Evolutionary conservation across 2,797 vertebrate species (phyloP).

Genomic region (Liasis olivaceus): DNA sequence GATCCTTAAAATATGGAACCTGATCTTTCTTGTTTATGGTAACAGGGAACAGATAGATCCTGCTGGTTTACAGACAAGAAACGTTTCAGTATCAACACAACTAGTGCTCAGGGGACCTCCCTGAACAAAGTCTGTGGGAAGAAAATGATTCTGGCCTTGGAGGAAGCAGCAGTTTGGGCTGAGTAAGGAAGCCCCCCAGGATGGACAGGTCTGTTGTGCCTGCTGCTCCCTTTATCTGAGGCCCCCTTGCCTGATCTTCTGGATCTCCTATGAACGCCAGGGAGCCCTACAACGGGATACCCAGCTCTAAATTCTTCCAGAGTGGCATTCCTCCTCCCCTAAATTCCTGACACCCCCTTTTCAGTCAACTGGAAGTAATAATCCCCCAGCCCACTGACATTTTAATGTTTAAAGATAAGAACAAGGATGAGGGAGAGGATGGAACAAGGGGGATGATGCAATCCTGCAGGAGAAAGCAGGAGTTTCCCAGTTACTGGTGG

Average conservation of each 20-base stretch:
- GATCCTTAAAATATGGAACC: neutral
- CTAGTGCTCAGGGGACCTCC: neutral
- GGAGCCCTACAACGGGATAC: neutral
- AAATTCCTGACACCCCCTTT: neutral
- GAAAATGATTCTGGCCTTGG: neutral
- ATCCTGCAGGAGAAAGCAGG: neutral
- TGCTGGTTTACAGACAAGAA: neutral
- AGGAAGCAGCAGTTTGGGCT: neutral
- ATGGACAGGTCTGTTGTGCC: neutral
- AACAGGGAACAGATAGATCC: neutral
- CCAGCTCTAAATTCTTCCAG: neutral
- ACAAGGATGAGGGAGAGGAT: neutral
- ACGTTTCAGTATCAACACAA: neutral
- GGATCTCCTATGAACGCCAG: neutral
- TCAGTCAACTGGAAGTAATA: neutral
- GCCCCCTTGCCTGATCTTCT: too few species aligned
- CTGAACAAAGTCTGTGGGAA: neutral
- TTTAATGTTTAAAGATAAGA: neutral
- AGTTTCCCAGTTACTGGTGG: neutral
- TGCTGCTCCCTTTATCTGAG: neutral
- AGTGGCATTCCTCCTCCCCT: neutral
- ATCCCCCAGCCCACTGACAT: neutral
- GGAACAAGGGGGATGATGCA: neutral
- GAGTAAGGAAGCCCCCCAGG: neutral
- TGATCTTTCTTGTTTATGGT: neutral